Evolutionary conservation across 1,140 invertebrate genomes (phyloP).

Genomic region (Apis florea): DNA sequence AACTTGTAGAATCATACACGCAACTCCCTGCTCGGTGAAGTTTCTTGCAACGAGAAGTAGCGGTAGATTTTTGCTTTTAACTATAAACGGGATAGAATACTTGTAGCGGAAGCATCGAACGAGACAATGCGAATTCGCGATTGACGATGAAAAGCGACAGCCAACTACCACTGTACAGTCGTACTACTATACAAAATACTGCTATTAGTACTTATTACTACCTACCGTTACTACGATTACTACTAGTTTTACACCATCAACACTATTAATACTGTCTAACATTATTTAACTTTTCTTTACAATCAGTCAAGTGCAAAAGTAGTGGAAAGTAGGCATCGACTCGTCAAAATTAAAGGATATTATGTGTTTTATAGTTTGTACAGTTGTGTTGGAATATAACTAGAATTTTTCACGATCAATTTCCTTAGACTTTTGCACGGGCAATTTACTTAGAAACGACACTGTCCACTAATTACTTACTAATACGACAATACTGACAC

Average conservation of each 20-base stretch:
- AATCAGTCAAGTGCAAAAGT: conserved; percentile 2
- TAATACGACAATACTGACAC: conserved; percentile 29
- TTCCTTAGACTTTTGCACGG: neutral
- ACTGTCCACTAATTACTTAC: conserved; percentile 15
- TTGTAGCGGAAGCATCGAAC: neutral
- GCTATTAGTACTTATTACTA: conserved; percentile 27
- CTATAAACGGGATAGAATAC: neutral
- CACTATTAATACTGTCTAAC: conserved; percentile 28
- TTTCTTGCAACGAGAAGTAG: conserved; percentile 10
- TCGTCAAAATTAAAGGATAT: neutral
- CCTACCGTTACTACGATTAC: conserved; percentile 36
- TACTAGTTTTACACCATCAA: conserved; percentile 49
- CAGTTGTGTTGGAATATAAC: neutral
- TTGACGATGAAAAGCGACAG: conserved; percentile 55
- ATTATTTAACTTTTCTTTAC: neutral
- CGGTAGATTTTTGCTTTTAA: conserved; percentile 16
- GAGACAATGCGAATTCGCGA: conserved; percentile 4
- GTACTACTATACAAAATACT: conserved; percentile 49
- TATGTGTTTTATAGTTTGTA: neutral
- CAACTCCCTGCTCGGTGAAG: conserved; percentile 44
- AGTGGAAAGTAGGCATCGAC: neutral
- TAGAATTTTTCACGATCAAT: neutral
- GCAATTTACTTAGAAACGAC: neutral
- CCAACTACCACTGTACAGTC: conserved; percentile 62
- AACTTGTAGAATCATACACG: conserved; percentile 23